Evolutionary conservation across 2,113 vertebrate species (phyloP).

Genomic region (Odobenus rosmarus): DNA sequence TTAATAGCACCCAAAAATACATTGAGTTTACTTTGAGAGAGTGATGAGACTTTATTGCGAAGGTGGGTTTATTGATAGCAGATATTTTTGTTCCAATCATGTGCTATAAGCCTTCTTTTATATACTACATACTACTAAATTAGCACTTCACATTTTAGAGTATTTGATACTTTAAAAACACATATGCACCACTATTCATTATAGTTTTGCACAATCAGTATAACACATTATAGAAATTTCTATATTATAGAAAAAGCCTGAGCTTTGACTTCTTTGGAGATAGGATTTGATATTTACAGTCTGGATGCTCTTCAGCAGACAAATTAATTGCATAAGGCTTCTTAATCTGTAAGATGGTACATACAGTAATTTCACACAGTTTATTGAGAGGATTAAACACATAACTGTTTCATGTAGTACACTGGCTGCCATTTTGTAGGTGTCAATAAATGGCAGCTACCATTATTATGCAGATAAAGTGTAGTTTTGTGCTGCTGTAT

Average conservation of each 20-base stretch:
- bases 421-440: background rate
- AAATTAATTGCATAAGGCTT: background rate
- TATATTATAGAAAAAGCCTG: background rate
- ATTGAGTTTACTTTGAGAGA: background rate
- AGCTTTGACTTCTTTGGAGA: background rate
- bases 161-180: background rate
- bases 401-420: background rate
- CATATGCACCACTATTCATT: background rate
- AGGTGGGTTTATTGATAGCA: background rate
- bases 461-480: background rate
- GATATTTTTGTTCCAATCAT: background rate
- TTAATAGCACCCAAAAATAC: background rate
- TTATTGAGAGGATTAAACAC: background rate
- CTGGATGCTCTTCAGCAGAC: background rate
- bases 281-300: background rate
- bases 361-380: background rate
- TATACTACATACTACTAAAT: background rate
- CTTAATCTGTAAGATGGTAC: background rate
- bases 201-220: background rate
- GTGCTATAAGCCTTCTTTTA: background rate
- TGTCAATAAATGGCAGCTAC: background rate
- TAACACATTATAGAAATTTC: background rate
- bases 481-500: background rate
- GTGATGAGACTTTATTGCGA: background rate
- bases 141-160: background rate